Evolutionary conservation across 1,140 invertebrate species (phyloP).

Genomic region (Pogonomyrmex californicus): DNA sequence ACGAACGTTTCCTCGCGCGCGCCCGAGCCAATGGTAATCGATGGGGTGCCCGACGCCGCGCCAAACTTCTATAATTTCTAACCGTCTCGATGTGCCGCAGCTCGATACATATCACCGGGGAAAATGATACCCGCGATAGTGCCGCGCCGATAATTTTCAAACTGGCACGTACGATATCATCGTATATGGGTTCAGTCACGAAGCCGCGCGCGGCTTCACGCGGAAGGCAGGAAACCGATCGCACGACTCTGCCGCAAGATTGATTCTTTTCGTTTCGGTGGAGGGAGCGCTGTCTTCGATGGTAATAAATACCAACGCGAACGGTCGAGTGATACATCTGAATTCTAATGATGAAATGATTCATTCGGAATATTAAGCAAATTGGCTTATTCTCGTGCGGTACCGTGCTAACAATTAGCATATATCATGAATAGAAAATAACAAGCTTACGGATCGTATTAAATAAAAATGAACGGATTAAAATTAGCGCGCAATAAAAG

Average conservation of each 20-base stretch:
- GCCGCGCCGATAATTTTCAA: conserved; percentile 79
- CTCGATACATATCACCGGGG: conserved; percentile 75
- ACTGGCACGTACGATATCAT: conserved; percentile 77
- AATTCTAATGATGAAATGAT: conserved; percentile 10
- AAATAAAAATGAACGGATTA: neutral
- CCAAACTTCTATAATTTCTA: conserved; percentile 77
- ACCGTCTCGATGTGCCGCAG: conserved; percentile 49
- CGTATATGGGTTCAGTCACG: conserved; percentile 76
- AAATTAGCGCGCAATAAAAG: neutral
- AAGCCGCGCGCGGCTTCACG: conserved; percentile 71
- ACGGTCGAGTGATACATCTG: neutral
- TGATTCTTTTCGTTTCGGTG: conserved; percentile 71
- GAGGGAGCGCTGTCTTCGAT: conserved; percentile 30
- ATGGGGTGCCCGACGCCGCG: conserved; percentile 30
- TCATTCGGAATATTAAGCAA: neutral
- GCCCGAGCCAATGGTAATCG: conserved; percentile 24
- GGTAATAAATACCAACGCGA: conserved; percentile 53
- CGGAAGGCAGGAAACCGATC: conserved; percentile 79
- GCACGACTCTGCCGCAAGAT: conserved; percentile 75
- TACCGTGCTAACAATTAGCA: neutral
- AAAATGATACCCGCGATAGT: conserved; percentile 79
- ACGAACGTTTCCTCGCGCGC: conserved; percentile 52
- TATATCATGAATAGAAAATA: neutral
- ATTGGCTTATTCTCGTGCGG: neutral
- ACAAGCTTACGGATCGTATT: neutral